Conservation (phyloP, 2,113 vertebrate genomes). For the Nymphicus hollandicus region DNA sequence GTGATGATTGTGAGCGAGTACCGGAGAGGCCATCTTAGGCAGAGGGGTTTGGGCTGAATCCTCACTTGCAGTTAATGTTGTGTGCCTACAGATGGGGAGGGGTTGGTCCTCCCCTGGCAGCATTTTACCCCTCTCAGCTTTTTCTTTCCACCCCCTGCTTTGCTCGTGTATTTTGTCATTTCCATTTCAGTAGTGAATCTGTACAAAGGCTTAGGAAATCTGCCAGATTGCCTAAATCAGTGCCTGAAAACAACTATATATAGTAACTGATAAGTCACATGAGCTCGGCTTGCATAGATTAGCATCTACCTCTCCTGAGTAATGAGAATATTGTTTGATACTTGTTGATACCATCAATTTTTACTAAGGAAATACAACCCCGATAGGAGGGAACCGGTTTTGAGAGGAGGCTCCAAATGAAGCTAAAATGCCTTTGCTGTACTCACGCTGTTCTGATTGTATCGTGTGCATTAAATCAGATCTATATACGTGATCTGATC, state of each 20-base stretch:
- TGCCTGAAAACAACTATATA: slow-evolving; percentile 62
- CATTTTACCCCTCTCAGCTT: not conserved
- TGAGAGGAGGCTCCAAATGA: not conserved
- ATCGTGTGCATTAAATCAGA: slow-evolving; percentile 14
- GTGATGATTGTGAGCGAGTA: accelerated
- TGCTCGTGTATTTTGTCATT: not conserved
- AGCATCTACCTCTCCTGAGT: slow-evolving; percentile 37
- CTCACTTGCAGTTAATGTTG: not conserved
- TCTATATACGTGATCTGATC: not conserved
- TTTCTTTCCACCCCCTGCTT: accelerated
- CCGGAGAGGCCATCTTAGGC: slow-evolving; percentile 44
- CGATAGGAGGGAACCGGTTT: not conserved
- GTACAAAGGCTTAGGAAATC: slow-evolving; percentile 52
- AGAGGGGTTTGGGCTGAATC: slow-evolving; percentile 4
- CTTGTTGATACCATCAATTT: slow-evolving; percentile 46
- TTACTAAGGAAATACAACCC: not conserved
- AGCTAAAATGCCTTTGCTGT: not conserved
- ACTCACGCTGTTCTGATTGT: not conserved
- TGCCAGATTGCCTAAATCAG: slow-evolving; percentile 63
- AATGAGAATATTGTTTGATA: slow-evolving; percentile 9
- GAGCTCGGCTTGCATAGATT: slow-evolving; percentile 20
- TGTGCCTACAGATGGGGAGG: not conserved
- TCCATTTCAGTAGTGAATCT: not conserved
- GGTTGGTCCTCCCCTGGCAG: not conserved
- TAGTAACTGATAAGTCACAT: slow-evolving; percentile 59